A percentile compares a stretch with the other conserved stretches of the same genome.
Conservation (phyloP, 2,113 vertebrate species). For the Tichodroma muraria region DNA sequence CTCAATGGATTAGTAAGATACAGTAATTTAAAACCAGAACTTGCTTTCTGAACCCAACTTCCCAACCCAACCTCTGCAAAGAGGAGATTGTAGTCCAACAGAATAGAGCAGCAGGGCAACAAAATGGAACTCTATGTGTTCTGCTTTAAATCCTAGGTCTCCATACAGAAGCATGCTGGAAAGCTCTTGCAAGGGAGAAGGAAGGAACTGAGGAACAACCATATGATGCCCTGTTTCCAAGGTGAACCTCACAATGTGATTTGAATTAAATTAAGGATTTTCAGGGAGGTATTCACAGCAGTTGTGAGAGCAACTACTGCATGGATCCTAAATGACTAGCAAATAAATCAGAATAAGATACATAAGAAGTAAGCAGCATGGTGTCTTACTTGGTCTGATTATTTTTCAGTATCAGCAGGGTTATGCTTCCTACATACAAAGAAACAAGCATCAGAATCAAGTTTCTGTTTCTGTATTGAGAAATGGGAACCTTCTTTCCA, state of each 20-base stretch:
- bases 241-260: background rate
- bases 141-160: background rate
- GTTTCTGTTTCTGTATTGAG: background rate
- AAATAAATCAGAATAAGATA: background rate
- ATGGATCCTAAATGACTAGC: background rate
- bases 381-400: background rate
- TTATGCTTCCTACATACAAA: background rate
- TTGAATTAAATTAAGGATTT: background rate
- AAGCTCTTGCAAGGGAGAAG: background rate
- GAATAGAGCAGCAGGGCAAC: background rate
- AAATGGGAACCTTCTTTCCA: background rate
- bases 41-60: background rate
- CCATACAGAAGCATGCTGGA: background rate
- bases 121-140: background rate
- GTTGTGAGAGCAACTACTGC: background rate
- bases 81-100: background rate
- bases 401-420: background rate
- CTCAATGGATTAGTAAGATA: background rate
- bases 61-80: background rate
- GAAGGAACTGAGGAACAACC: background rate
- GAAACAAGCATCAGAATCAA: background rate
- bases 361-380: background rate
- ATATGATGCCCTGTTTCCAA: background rate
- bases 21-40: background rate
- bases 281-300: background rate